These are phyloP conservation scores for Zaprionus tsacasi DNA, from an alignment of 1,140 invertebrate genomes.

Conservation along the genomic window DNA sequence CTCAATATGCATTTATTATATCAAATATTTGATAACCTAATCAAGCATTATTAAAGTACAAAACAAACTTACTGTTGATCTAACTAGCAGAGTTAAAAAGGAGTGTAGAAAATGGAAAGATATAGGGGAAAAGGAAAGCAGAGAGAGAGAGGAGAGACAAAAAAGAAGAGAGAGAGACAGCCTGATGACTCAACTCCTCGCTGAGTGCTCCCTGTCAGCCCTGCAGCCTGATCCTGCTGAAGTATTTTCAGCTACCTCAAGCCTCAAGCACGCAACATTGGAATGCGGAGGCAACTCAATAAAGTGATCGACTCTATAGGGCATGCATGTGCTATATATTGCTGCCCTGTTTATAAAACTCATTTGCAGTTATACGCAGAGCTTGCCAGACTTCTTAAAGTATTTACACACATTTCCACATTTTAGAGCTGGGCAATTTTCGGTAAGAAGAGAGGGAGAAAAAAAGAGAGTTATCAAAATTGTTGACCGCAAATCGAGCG, in stretches of 20 bases:
- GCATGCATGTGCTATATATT: too few relatives aligned
- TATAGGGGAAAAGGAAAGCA: neutral
- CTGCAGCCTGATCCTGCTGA: neutral
- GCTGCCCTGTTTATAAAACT: neutral
- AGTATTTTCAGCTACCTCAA: neutral
- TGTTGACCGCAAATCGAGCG: conserved; percentile 57
- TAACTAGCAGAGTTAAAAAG: too few relatives aligned
- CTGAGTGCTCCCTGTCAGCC: conserved; percentile 27
- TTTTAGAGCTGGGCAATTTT: neutral
- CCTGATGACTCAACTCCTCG: conserved; percentile 1
- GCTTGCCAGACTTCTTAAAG: neutral
- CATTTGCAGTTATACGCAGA: conserved; percentile 6
- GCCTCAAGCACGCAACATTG: conserved; percentile 16
- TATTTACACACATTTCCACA: conserved; percentile 7
- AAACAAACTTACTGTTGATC: too few relatives aligned
- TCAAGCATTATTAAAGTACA: too few relatives aligned
- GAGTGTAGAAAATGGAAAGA: neutral
- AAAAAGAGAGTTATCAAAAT: conserved; percentile 66
- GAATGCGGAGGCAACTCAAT: conserved; percentile 3
- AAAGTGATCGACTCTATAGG: neutral
- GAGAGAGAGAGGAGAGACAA: conserved; percentile 8
- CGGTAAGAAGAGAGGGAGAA: conserved; percentile 9
- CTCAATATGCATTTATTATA: too few relatives aligned
- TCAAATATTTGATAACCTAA: too few relatives aligned
- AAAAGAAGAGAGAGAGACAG: conserved; percentile 3